A percentile compares a stretch with the other conserved stretches of the same genome.
These are phyloP conservation scores for Rhipidura dahli DNA, from an alignment of 2,113 vertebrate species.

Conservation along the genomic window DNA sequence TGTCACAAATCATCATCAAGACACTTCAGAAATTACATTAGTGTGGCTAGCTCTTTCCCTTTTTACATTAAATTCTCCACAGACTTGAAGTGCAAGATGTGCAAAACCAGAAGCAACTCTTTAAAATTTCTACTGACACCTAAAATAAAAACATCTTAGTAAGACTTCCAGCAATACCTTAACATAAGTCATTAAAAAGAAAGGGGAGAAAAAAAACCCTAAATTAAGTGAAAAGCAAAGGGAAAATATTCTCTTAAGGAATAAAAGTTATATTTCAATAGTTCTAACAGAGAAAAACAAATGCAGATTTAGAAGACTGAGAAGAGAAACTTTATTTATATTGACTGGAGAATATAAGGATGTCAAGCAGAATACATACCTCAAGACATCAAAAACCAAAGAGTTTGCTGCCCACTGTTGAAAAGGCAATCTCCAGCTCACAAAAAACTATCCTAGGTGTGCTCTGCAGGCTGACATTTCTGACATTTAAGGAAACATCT, in stretches of 20 bases:
- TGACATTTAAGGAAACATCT: background rate
- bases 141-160: background rate
- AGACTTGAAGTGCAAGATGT: background rate
- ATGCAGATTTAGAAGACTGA: background rate
- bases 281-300: background rate
- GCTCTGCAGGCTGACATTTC: background rate
- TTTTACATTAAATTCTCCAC: background rate
- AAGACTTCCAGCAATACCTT: background rate
- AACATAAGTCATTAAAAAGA: background rate
- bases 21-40: background rate
- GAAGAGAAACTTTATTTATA: background rate
- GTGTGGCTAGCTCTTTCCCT: background rate
- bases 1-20: background rate
- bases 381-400: background rate
- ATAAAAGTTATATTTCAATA: background rate
- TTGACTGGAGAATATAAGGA: background rate
- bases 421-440: background rate
- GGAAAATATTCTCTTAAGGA: background rate
- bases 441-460: background rate
- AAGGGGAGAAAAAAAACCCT: accelerated
- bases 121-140: background rate
- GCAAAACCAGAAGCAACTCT: background rate
- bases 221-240: background rate
- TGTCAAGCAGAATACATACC: background rate
- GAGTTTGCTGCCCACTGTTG: background rate